Evolutionary conservation across 2,113 vertebrate genomes (phyloP).

Genomic region (Rattus norvegicus): GRCr8 NC_086021.1:128723001-128723500

Average conservation of each 20-base stretch:
- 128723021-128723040: slow-evolving; percentile 8
- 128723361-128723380: background rate
- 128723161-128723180: slow-evolving; percentile 49
- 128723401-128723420: background rate
- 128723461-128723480: slow-evolving; percentile 62
- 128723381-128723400: slow-evolving; percentile 22
- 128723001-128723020: background rate
- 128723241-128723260: slow-evolving; percentile 76
- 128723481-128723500: background rate
- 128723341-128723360: background rate
- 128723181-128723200: slow-evolving; percentile 59
- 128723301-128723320: slow-evolving; percentile 5
- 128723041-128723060: slow-evolving; percentile 31
- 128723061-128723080: background rate
- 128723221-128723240: slow-evolving; percentile 60
- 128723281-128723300: slow-evolving; percentile 59
- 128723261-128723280: background rate
- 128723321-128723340: background rate
- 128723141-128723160: slow-evolving; percentile 8
- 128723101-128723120: slow-evolving; percentile 43
- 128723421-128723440: background rate
- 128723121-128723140: slow-evolving; percentile 4
- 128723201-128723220: slow-evolving; percentile 53
- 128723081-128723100: background rate
- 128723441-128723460: slow-evolving; percentile 60